phyloP scores from a whole-genome alignment of 2,797 vertebrate genomes.

The Scarus forsteni region DNA sequence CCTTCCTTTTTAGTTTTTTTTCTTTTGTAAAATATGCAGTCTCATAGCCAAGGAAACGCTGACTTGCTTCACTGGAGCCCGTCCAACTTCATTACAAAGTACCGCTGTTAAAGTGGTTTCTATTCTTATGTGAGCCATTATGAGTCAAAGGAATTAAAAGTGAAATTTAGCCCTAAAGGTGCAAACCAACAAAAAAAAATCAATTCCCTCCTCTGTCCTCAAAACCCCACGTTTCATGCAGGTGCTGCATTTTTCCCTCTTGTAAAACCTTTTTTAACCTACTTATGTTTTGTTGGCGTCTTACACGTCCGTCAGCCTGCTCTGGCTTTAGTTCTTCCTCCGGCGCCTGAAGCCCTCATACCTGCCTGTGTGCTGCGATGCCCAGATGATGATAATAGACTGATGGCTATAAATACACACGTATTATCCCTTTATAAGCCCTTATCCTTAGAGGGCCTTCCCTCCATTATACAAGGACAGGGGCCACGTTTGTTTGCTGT shows the following conservation, averaged over 20 bases:
- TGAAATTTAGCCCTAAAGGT: background rate
- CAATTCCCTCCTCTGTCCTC: background rate
- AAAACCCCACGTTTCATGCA: background rate
- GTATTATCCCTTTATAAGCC: background rate
- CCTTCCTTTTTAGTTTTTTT: too few species aligned
- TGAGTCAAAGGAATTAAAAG: background rate
- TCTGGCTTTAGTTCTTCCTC: conserved; percentile 20
- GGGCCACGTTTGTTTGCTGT: background rate
- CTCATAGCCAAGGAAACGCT: background rate
- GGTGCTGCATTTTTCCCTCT: background rate
- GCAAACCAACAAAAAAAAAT: background rate
- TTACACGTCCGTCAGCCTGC: conserved; percentile 31
- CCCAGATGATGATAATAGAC: conserved; percentile 27
- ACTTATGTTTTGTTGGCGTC: background rate
- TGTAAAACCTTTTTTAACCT: background rate
- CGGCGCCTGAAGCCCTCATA: conserved; percentile 27
- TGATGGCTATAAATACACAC: conserved; percentile 16
- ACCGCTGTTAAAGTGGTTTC: background rate
- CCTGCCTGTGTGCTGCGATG: conserved; percentile 22
- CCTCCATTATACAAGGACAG: background rate
- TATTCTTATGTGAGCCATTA: background rate
- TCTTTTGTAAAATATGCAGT: background rate
- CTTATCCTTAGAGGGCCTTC: conserved; percentile 8
- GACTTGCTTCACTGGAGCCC: background rate
- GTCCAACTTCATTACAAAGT: conserved; percentile 1